phyloP scores from a whole-genome alignment of 2,797 vertebrate species.

The Oryzias sinensis region DNA sequence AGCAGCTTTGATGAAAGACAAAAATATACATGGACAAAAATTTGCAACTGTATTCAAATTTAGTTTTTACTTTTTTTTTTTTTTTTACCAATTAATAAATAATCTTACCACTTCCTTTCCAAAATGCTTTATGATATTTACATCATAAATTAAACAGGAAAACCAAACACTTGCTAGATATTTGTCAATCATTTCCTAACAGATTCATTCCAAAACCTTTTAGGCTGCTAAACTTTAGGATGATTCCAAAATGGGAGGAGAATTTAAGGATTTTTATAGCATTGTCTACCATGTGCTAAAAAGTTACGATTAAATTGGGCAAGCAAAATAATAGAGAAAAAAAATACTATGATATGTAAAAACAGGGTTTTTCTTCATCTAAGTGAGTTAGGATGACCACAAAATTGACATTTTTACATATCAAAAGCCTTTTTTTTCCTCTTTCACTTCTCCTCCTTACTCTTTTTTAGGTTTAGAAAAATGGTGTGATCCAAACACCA shows the following conservation, averaged over 20 bases:
- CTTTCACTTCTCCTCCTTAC: slow-evolving; percentile 18
- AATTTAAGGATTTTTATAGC: slow-evolving; percentile 21
- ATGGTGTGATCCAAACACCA: slow-evolving; percentile 52
- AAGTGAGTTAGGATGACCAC: slow-evolving; percentile 33
- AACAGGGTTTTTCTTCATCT: slow-evolving; percentile 9
- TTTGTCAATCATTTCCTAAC: slow-evolving; percentile 29
- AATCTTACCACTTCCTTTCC: slow-evolving; percentile 88
- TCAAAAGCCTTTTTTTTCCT: slow-evolving; percentile 42
- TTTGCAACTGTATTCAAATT: slow-evolving; percentile 84
- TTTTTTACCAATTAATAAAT: slow-evolving; percentile 93
- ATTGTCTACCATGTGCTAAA: slow-evolving; percentile 25
- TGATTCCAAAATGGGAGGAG: slow-evolving; percentile 27
- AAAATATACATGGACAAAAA: slow-evolving; percentile 39
- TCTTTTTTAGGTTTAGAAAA: slow-evolving; percentile 24
- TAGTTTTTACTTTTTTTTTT: slow-evolving; percentile 55
- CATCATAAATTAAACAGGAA: slow-evolving; percentile 94
- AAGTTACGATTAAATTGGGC: slow-evolving; percentile 16
- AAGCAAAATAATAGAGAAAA: slow-evolving; percentile 41
- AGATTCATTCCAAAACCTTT: slow-evolving; percentile 51
- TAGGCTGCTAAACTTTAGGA: slow-evolving; percentile 23
- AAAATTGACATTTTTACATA: slow-evolving; percentile 50
- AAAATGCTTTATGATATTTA: slow-evolving; percentile 81
- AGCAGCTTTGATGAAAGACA: slow-evolving; percentile 8
- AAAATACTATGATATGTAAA: slow-evolving; percentile 52
- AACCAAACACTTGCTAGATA: slow-evolving; percentile 83